Evolutionary conservation across 1,140 invertebrate species (phyloP), one percentile per base, ranked within the genome.

Genomic region (Lordiphosa collinella): DNA sequence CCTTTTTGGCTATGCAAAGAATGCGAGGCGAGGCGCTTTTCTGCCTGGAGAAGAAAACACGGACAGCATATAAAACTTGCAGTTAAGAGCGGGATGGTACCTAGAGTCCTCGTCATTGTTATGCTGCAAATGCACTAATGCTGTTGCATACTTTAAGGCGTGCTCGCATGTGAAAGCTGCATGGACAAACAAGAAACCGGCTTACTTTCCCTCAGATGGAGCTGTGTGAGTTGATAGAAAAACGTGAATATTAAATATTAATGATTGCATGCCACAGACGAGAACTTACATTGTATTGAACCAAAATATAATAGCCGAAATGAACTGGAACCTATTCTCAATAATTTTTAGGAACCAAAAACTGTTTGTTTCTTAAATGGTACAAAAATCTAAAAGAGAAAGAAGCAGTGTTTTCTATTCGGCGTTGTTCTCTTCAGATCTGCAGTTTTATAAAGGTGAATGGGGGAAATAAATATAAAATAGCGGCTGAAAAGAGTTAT

Each of bases 111-210:
- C 51, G 56, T 56, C 66, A 61, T 67, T 71, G 67, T 70, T 61
- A 61, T 61, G 62, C 67, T 55, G 32, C 56, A 53, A 66, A 70
- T 70, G 67, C 67, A 67, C 53, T 67, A 71, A 67, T 67, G 63
- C 63, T 57, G 53, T 67, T 71, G 67, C 67, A 71, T 71, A 71
- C 58, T 49, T 52, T 35, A 61, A 47, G 52, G 47, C 35, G 32
- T 7, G 34, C 2, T 16, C 44, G 13, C 18, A 35, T 35, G 36
- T 11, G 34, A 29, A 13, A 52, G 37, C 43, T 13, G 31, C 12
- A 10, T 9, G 10, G 43, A 18, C 16, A 13, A 10, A 37, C 2
- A 37, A 18, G 8, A 50, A 29, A 29, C 41, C 41, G 12, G 3
- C 16, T 10, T 18, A 12, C 41, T 44, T 11, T 25, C 29, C 22